Evolutionary conservation across 2,113 vertebrate species (phyloP).

Genomic region (Spilogale gracilis): DNA sequence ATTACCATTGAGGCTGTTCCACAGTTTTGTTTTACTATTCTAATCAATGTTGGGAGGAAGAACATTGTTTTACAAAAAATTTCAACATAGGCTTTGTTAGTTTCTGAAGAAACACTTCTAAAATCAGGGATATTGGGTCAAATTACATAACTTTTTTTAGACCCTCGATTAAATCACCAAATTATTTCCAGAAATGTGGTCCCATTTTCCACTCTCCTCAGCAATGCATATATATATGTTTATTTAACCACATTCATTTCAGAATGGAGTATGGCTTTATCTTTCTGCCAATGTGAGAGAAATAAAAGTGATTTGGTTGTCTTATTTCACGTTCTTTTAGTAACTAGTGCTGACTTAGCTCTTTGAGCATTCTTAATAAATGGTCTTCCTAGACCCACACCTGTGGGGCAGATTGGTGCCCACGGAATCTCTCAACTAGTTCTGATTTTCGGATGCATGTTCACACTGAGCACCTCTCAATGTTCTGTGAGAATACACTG

Average conservation of each 20-base stretch:
- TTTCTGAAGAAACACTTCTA: slow-evolving; percentile 18
- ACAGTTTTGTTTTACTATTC: background rate
- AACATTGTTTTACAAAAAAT: background rate
- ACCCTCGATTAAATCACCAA: background rate
- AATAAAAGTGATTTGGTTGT: background rate
- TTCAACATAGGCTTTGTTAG: background rate
- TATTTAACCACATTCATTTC: background rate
- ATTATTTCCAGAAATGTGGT: background rate
- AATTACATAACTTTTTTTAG: background rate
- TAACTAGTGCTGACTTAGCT: background rate
- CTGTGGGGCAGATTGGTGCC: background rate
- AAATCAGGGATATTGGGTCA: background rate
- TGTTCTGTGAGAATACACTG: background rate
- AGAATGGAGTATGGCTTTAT: background rate
- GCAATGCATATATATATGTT: background rate
- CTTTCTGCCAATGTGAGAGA: background rate
- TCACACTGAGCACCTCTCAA: background rate
- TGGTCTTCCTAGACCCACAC: background rate
- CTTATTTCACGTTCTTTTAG: background rate
- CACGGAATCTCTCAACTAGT: rapidly evolving
- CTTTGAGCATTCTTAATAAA: background rate
- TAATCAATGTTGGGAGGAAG: background rate
- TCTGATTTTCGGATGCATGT: background rate
- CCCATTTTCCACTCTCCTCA: background rate
- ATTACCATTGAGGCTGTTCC: background rate